Base-by-base conservation (phyloP, 1,140 invertebrate species). In the Psilanteris sp. region DNA sequence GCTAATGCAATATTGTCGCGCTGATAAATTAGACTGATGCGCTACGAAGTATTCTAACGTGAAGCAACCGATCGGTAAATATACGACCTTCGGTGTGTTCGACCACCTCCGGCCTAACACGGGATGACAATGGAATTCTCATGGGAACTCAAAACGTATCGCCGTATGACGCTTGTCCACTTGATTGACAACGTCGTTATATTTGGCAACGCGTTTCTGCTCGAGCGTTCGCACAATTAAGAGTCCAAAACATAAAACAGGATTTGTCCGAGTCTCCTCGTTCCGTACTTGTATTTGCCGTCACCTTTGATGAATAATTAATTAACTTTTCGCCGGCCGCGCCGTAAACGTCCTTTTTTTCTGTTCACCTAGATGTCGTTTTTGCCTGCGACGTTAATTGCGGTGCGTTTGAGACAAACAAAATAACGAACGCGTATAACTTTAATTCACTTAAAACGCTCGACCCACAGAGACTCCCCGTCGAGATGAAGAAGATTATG, bases 161-260 rank as follows among this genome's bases (percentile, higher is more conserved):
- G 54, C 67, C 67, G 48, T 67, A 66, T 62, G 66, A 43, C 62
- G 57, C 50, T 55, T 32, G 41, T 72, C 32, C 52, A 10, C 46
- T 73, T 68, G 75, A 72, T 72, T 73, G 75, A 72, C 75, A 77
- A 62, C 68, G 55, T 74, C 64, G 57, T 78, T 78, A 70, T 74
- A 77, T 77, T 77, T 54, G 67, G 67, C 74, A 68, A 62, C 36
- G 46, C 41, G 36, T 31, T 39, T 31, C 36, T 32, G 46, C 27
- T 10, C 36, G 31, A 31, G 10, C 50, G 24, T 66, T 67, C 48
- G 39, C 62, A 61, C 44, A 77, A 77, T 70, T 71, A 55, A 71
- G 54, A n/a, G 18, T 8, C 48, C 37, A 9, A 14, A 32, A 16
- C 18, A 18, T 16, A 61, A 44, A 74, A 67, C 55, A 24, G 54